These are phyloP conservation scores for Melanocharis versteri DNA, from an alignment of 2,113 vertebrate genomes.

Conservation along the genomic window DNA sequence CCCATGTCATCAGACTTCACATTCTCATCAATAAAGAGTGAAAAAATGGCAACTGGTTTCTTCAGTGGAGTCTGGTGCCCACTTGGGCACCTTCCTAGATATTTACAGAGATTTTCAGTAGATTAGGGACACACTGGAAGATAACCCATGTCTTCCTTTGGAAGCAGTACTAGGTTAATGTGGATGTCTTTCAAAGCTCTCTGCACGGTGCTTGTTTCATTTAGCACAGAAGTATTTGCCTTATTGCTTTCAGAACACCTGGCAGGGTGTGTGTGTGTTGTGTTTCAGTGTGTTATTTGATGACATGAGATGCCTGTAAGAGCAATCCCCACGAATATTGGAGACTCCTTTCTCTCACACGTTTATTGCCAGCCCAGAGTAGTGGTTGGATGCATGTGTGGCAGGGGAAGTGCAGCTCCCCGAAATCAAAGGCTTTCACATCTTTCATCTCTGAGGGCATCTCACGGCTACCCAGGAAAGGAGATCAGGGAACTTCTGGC, in stretches of 20 bases:
- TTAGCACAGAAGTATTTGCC: not conserved
- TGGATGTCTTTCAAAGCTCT: not conserved
- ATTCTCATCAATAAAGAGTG: not conserved
- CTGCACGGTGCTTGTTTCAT: not conserved
- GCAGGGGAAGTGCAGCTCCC: not conserved
- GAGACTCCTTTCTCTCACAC: not conserved
- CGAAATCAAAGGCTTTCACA: not conserved
- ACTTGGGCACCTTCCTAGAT: not conserved
- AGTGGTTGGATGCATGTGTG: not conserved
- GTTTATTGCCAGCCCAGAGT: not conserved
- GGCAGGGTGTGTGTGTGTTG: not conserved
- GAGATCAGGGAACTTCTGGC: not conserved
- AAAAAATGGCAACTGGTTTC: not conserved
- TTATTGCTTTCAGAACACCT: not conserved
- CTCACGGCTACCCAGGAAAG: not conserved
- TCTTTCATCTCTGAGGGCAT: not conserved
- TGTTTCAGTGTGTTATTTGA: not conserved
- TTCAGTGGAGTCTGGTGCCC: not conserved
- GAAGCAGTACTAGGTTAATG: not conserved
- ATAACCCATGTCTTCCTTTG: not conserved
- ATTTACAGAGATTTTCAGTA: not conserved
- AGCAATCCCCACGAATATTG: not conserved
- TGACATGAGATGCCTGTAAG: not conserved
- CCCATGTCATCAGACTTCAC: not conserved
- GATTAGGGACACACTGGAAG: not conserved